These are phyloP conservation scores for Troglohyphantes excavatus DNA, from an alignment of 2,888 invertebrate species.

Conservation along the genomic window DNA sequence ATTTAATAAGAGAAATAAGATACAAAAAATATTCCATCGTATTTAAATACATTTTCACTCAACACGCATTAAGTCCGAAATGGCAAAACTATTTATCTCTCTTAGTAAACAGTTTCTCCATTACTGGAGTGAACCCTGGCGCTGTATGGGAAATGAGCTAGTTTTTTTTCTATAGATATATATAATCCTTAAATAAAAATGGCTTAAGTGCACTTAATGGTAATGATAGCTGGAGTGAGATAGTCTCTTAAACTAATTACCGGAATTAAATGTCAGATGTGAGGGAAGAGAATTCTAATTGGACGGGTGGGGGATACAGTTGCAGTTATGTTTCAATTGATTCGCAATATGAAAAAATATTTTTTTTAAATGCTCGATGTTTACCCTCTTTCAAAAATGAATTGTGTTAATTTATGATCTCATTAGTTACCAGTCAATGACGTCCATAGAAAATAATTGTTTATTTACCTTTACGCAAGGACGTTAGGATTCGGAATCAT, in stretches of 20 bases:
- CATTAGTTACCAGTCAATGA: background rate
- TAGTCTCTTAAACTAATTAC: background rate
- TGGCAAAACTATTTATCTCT: too few species aligned
- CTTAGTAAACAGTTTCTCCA: background rate
- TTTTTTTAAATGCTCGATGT: background rate
- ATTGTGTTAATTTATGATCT: background rate
- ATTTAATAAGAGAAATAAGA: background rate
- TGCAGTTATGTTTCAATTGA: background rate
- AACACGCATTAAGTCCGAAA: too few species aligned
- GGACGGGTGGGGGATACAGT: background rate
- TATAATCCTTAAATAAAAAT: slow-evolving; percentile 9
- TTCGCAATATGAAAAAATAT: background rate
- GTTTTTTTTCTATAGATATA: background rate
- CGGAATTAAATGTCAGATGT: background rate
- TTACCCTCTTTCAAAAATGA: too few species aligned
- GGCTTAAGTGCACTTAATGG: background rate
- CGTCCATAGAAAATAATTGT: too few species aligned
- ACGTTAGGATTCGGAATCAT: too few species aligned
- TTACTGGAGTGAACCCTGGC: background rate
- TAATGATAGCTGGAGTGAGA: background rate
- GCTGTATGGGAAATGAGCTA: background rate
- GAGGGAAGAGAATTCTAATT: background rate
- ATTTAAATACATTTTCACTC: too few species aligned
- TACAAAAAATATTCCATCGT: too few species aligned
- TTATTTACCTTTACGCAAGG: too few species aligned